Percentiles rank a stretch among this genome's conserved stretches.
These are phyloP conservation scores for Apodemia mormo DNA, from an alignment of 2,888 invertebrate genomes.

Conservation along the genomic window DNA sequence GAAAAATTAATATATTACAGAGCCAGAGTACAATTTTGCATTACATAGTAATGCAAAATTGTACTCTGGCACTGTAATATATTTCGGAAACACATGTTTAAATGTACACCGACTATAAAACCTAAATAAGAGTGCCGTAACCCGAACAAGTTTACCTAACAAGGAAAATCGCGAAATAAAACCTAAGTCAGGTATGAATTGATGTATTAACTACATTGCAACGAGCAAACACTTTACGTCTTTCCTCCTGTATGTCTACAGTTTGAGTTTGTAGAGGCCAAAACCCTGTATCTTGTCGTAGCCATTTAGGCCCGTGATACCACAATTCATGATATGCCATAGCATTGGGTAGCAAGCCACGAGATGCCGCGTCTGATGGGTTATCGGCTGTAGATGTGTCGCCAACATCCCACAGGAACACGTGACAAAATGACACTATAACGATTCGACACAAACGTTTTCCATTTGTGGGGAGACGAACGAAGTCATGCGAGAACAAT, in stretches of 20 bases:
- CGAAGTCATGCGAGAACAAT: constrained; percentile 13
- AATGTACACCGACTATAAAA: not conserved
- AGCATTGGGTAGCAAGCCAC: not conserved
- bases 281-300: no score
- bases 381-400: not conserved
- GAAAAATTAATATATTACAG: no score
- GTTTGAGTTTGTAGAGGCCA: not conserved
- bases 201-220: not conserved
- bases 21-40: no score
- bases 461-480: constrained; percentile 8
- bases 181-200: not conserved
- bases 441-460: constrained; percentile 2
- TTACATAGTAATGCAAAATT: not conserved
- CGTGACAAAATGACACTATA: not conserved
- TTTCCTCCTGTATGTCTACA: not conserved
- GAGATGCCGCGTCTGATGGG: not conserved
- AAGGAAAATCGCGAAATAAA: not conserved
- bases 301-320: not conserved
- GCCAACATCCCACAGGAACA: not conserved
- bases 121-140: not conserved
- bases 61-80: not conserved
- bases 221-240: not conserved
- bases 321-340: not conserved
- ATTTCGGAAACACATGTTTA: not conserved
- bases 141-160: not conserved